Conservation (phyloP, 2,797 vertebrate genomes). For the Pteronotus mesoamericanus region DNA sequence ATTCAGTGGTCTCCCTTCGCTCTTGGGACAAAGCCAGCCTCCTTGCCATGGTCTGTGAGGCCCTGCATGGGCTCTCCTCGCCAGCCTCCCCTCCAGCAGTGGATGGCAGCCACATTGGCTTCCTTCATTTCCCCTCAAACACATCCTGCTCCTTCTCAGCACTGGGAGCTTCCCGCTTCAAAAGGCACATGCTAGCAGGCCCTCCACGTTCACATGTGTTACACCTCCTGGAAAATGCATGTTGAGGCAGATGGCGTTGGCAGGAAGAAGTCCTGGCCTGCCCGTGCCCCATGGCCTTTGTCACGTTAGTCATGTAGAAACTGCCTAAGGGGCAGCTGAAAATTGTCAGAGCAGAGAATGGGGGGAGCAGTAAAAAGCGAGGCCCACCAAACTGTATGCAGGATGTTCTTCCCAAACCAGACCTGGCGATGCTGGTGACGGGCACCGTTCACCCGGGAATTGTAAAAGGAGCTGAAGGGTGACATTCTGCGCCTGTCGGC, state of each 20-base stretch:
- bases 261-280: background rate
- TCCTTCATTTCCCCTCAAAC: background rate
- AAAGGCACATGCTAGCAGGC: background rate
- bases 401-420: background rate
- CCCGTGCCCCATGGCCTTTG: background rate
- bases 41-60: background rate
- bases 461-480: constrained; percentile 36
- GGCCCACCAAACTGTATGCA: background rate
- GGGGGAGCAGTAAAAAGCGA: background rate
- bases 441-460: background rate
- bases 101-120: background rate
- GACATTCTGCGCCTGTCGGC: background rate
- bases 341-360: background rate
- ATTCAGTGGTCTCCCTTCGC: background rate
- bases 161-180: background rate
- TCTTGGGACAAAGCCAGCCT: background rate
- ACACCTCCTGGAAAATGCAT: background rate
- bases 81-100: background rate
- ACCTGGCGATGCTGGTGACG: rapidly evolving
- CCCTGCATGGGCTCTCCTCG: background rate
- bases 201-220: background rate
- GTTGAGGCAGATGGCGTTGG: background rate
- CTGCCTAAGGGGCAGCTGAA: background rate
- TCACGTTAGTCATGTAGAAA: background rate
- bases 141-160: background rate